Evolutionary conservation across 1,140 invertebrate genomes (phyloP).

Genomic region (Pteromalus puparum): DNA sequence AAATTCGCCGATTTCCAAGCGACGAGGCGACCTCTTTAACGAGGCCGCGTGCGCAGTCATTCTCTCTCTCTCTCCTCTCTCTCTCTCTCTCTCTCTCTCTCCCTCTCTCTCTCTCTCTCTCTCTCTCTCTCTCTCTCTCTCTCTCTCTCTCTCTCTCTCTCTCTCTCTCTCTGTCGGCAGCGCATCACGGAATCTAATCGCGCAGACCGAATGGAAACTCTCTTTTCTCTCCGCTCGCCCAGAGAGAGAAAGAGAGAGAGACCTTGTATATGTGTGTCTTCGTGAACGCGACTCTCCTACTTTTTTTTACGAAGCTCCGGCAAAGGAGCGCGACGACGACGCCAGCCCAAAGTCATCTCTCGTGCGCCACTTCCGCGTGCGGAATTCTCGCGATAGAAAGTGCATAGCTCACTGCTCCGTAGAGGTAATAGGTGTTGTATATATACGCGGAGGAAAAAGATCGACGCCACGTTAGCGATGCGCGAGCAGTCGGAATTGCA

Average conservation of each 20-base stretch:
- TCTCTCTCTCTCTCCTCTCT: no score
- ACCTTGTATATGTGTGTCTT: not conserved
- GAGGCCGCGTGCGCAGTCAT: not conserved
- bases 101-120: no score
- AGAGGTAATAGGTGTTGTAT: not conserved
- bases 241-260: not conserved
- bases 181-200: slow-evolving; percentile 44
- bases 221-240: slow-evolving; percentile 53
- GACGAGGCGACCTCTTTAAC: slow-evolving; percentile 45
- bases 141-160: no score
- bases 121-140: no score
- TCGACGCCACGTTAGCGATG: no score
- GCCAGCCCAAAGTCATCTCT: not conserved
- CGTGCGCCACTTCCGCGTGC: slow-evolving; percentile 15
- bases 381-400: slow-evolving; percentile 53
- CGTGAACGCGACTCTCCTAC: slow-evolving; percentile 9
- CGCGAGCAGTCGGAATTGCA: no score
- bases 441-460: no score
- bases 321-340: slow-evolving; percentile 7
- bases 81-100: no score
- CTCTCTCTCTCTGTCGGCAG: not conserved
- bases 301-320: slow-evolving; percentile 9
- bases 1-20: slow-evolving; percentile 10
- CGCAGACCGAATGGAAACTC: slow-evolving; percentile 52
- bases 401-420: not conserved